Evolutionary conservation across 92 coral and sea anemone genomes (phyloP), one percentile per base, ranked within the genome.

Genomic region (Porites lobata): DNA sequence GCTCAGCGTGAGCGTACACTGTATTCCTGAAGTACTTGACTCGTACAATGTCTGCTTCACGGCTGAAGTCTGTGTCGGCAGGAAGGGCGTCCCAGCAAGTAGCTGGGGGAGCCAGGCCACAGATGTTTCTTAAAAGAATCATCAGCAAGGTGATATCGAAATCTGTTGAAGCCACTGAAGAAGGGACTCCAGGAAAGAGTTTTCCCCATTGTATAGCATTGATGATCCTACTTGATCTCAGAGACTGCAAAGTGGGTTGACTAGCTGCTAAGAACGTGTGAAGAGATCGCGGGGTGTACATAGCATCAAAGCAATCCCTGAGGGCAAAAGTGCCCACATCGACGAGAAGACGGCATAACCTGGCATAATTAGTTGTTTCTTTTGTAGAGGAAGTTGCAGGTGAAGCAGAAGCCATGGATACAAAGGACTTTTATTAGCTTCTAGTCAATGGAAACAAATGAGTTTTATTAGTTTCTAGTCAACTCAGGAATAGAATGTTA

Each of bases 61-160:
- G 58, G 72, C 85, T 87, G 7, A 9, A 19, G 51, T 87, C 90
- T 26, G 86, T n/a, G 3, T 86, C 63, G 26, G 76, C 20, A 52
- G 90, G 86, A 12, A 80, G 79, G 50, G 50, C 65, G 18, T 87
- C 81, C 90, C 90, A 87, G 50, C 90, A 86, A 3, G 86, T 70
- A 8, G 80, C 32, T 21, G 90, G 86, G 12, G 43, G 0, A 67
- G 77, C 14, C 18, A 72, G 26, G 24, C 77, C 77, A 72, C 77
- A 72, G 0, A 72, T 11, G 77, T 72, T 72, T 9, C 77, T 43
- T 1, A 72, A 18, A 1, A 72, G 14, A 4, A 72, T 14, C 57
- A 51, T 72, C 1, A 72, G 24, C 5, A 72, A 14, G 0, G 77
- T 72, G 57, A 72, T 72, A 11, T 72, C 77, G 47, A 72, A 72